phyloP scores from a whole-genome alignment of 1,140 invertebrate species.

The Heliothis subflexa region DNA sequence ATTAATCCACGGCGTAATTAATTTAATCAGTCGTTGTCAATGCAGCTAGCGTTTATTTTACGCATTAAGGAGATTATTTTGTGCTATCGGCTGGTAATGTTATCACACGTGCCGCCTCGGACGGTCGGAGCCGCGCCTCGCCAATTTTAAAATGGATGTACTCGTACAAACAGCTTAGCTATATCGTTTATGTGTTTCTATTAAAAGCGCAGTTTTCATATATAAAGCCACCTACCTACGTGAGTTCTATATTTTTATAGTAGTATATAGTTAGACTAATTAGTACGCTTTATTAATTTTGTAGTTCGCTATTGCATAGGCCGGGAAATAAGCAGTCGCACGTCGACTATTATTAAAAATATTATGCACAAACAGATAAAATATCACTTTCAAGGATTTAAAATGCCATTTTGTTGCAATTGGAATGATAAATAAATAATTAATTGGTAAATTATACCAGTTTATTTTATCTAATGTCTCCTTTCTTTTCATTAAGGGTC shows the following conservation, averaged over 20 bases:
- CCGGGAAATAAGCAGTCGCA: too few species aligned
- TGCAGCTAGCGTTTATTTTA: conserved; percentile 54
- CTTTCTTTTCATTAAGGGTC: too few species aligned
- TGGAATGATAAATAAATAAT: too few species aligned
- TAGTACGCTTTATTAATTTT: too few species aligned
- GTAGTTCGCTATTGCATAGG: too few species aligned
- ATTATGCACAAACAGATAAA: too few species aligned
- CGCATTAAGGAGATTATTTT: conserved; percentile 56
- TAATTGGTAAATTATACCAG: too few species aligned
- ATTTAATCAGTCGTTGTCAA: conserved; percentile 53
- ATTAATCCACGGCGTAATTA: conserved; percentile 50
- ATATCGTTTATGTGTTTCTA: not conserved
- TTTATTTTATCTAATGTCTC: too few species aligned
- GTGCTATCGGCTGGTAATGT: conserved; percentile 54
- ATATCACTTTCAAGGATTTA: too few species aligned
- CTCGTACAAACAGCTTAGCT: conserved; percentile 27
- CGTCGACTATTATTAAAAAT: too few species aligned
- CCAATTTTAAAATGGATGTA: conserved; percentile 38
- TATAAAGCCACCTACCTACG: not conserved
- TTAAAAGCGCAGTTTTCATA: not conserved
- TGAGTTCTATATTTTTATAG: not conserved
- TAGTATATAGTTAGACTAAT: not conserved
- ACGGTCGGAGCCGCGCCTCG: not conserved
- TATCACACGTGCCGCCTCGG: conserved; percentile 54
- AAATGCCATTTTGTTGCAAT: too few species aligned